Base-by-base conservation (phyloP, 2,113 vertebrate genomes). In the Casuarius casuarius region DNA sequence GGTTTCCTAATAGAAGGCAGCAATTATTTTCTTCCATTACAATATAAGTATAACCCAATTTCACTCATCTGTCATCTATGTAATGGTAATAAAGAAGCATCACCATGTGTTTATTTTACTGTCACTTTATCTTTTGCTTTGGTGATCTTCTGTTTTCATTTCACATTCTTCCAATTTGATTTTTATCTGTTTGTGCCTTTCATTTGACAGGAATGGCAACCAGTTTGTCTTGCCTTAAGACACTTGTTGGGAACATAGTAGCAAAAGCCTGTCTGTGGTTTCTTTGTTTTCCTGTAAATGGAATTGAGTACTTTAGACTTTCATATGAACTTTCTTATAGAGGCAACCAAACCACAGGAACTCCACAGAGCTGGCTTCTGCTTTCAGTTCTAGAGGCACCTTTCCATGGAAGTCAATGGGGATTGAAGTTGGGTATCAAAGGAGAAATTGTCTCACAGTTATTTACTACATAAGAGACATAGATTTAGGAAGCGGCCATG, bases 21-120 rank as follows among this genome's bases (percentile, higher is more conserved):
- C 94, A 98, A 98, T 98, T 98, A 98, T 97, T 98, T 98, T 94
- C 97, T 97, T 98, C 97, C 97, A 97, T 98, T 98, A 97, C 96
- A 97, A 94, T 96, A 95, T 97, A 95, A 97, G 96, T 92, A 87
- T 97, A 98, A 98, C 94, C 92, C 91, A 98, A 97, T 98, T 98
- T 97, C 96, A 92, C 70, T 93, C 95, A 98, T 98, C 97, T 97
- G 93, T 98, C 98, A 98, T 97, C 77, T 94, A 94, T 92, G 89
- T 78, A 95, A 94, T 73, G 91, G 83, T 81, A 97, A 98, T 95
- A 97, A 96, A 96, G 96, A 97, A 97, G 96, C 70, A 98, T 95
- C 76, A 90, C 78, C 44, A 51, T 91, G 70, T 94, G 96, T 94
- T 98, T 97, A 97, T 95, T 97, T 98, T 97, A 97, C 91, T 95